Evolutionary conservation across 2,888 invertebrate genomes (phyloP).

Genomic region (Sesia apiformis): DNA sequence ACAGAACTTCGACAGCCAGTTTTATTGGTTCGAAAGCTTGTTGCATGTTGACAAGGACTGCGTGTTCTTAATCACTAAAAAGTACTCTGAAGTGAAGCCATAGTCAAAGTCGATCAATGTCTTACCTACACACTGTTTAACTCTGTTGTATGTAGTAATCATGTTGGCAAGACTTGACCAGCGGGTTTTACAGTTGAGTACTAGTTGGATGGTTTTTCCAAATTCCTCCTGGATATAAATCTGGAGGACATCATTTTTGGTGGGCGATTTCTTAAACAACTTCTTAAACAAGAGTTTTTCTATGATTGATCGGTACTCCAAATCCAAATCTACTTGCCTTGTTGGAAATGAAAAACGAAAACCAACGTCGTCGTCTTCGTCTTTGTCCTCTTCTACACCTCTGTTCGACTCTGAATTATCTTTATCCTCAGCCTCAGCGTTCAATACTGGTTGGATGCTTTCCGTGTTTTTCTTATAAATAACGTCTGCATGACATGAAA

Average conservation of each 20-base stretch:
- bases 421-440: no score
- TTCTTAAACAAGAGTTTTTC: no score
- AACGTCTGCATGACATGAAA: no score
- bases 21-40: constrained; percentile 10
- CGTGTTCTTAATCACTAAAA: constrained; percentile 11
- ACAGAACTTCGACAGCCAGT: constrained; percentile 12
- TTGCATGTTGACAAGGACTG: constrained; percentile 4
- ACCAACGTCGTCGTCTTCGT: no score
- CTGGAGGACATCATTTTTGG: constrained; percentile 9
- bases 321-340: no score
- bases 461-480: no score
- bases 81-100: constrained; percentile 8
- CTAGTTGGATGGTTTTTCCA: not conserved
- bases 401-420: no score
- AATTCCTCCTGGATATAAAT: constrained; percentile 2
- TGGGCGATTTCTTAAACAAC: constrained; percentile 6
- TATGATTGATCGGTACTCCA: no score
- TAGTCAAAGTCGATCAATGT: constrained; percentile 12
- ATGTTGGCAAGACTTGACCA: constrained; percentile 8
- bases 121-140: constrained; percentile 13
- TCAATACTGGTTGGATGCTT: no score
- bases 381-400: no score
- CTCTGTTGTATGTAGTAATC: constrained; percentile 8
- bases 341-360: no score
- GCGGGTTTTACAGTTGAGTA: constrained; percentile 9